A percentile compares a stretch with the other conserved stretches of the same genome.
Evolutionary conservation across 2,797 vertebrate genomes (phyloP).

Genomic region (Lagothrix lagotricha): DNA sequence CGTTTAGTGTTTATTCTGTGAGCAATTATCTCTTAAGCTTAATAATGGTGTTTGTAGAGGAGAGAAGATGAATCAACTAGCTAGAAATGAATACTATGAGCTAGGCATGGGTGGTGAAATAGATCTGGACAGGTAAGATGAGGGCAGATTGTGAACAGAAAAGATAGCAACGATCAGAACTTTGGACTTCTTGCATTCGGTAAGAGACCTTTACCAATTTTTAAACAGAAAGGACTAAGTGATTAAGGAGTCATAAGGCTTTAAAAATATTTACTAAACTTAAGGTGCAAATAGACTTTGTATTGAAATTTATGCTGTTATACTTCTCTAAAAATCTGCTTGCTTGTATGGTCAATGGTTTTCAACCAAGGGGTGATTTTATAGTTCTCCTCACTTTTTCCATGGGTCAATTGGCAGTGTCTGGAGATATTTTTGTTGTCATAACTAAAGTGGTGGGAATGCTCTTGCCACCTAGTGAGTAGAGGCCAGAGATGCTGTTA

Average conservation of each 20-base stretch:
- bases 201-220: background rate
- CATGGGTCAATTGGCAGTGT: background rate
- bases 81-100: background rate
- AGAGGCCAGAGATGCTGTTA: background rate
- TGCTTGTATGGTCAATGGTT: background rate
- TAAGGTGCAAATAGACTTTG: background rate
- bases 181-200: background rate
- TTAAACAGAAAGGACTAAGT: background rate
- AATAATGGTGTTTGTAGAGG: background rate
- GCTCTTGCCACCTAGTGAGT: background rate
- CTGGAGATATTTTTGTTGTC: background rate
- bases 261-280: slow-evolving; percentile 24
- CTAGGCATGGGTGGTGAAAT: background rate
- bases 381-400: background rate
- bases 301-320: background rate
- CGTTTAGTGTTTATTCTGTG: background rate
- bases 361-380: background rate
- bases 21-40: background rate
- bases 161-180: background rate
- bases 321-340: background rate
- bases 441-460: background rate
- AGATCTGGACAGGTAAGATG: background rate
- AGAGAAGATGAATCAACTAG: background rate
- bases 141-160: background rate
- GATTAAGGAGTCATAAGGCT: background rate